Evolutionary conservation across 2,797 vertebrate species (phyloP).

Genomic region (Clarias laeviceps): DNA sequence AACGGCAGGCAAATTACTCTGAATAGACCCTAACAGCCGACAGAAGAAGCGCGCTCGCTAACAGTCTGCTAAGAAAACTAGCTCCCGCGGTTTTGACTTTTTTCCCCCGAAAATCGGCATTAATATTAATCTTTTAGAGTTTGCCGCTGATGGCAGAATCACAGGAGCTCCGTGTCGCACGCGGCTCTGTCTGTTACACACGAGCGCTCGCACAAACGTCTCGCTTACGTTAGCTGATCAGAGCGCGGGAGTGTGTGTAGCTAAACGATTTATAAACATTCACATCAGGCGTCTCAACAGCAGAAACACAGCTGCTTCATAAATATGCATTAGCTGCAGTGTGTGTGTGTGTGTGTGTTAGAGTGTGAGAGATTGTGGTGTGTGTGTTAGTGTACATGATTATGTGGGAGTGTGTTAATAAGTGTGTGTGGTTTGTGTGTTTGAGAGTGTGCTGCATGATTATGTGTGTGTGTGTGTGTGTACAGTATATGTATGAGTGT

Average conservation of each 20-base stretch:
- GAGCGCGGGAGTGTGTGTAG: not conserved
- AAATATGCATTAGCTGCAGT: conserved; percentile 48
- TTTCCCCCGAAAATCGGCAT: not conserved
- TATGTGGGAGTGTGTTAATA: not conserved
- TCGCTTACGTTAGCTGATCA: not conserved
- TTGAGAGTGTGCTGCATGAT: not conserved
- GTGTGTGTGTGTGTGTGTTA: not conserved
- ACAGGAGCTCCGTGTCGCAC: not conserved
- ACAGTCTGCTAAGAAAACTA: not conserved
- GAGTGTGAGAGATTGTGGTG: not conserved
- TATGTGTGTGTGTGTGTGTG: not conserved
- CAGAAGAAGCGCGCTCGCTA: not conserved
- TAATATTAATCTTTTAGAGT: not conserved
- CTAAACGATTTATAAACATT: not conserved
- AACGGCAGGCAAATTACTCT: not conserved
- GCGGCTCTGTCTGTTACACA: not conserved
- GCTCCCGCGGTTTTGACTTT: not conserved
- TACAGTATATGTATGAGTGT: too few relatives aligned
- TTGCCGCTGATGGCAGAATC: not conserved
- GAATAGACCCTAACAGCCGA: not conserved
- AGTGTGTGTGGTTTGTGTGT: not conserved
- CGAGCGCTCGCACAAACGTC: not conserved
- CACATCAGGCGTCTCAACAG: conserved; percentile 19
- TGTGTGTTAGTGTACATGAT: not conserved
- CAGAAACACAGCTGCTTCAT: conserved; percentile 34